Conservation (phyloP, 2,797 vertebrate genomes). For the Diplodus puntazzo region DNA sequence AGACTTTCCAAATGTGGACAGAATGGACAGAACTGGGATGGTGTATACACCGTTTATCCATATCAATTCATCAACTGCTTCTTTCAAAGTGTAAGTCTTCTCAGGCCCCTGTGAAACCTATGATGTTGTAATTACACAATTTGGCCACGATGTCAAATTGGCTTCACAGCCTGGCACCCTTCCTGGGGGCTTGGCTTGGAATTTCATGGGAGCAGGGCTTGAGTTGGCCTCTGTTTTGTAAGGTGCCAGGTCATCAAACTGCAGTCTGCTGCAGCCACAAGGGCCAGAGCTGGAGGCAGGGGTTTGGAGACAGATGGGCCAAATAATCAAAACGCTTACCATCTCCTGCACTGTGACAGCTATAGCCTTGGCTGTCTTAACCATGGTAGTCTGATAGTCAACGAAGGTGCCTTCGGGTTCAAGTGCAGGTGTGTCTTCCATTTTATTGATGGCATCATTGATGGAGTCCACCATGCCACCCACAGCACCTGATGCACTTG, state of each 20-base stretch:
- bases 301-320: no score
- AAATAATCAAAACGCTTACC: conserved; percentile 79
- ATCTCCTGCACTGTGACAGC: conserved; percentile 98
- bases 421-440: conserved; percentile 89
- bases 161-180: no score
- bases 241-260: background rate
- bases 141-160: no score
- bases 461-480: conserved; percentile 98
- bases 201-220: no score
- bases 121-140: no score
- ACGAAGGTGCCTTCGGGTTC: conserved; percentile 97
- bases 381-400: conserved; percentile 99
- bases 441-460: conserved; percentile 94
- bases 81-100: no score
- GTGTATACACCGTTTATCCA: no score
- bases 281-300: background rate
- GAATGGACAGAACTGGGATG: no score
- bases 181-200: background rate
- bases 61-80: no score
- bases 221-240: no score
- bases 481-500: conserved; percentile 94
- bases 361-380: conserved; percentile 97
- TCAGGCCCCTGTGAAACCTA: no score
- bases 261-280: background rate
- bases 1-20: no score